Percentiles rank a stretch among this genome's conserved stretches.
These are phyloP conservation scores for Leptinotarsa tumamoca DNA, from an alignment of 2,888 invertebrate genomes.

Conservation along the genomic window DNA sequence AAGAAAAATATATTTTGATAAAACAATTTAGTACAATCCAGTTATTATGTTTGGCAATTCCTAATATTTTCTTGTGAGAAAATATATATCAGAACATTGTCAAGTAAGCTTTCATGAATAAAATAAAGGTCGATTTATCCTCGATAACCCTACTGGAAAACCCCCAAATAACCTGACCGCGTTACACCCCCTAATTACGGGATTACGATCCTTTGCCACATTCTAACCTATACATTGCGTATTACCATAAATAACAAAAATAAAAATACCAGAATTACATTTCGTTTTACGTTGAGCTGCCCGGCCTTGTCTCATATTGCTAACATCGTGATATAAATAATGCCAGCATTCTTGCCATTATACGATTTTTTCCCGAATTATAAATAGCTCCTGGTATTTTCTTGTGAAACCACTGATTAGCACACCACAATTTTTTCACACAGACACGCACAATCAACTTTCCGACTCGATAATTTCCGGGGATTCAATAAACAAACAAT, in stretches of 20 bases:
- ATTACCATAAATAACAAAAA: background rate
- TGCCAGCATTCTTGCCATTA: constrained; percentile 55
- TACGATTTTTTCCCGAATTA: constrained; percentile 55
- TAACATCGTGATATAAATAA: constrained; percentile 56
- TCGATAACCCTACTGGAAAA: background rate
- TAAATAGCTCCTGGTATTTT: constrained; percentile 48
- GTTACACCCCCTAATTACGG: constrained; percentile 44
- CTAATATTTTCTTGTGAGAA: background rate
- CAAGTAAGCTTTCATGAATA: background rate
- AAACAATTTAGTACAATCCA: too few species aligned
- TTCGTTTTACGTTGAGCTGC: constrained; percentile 70
- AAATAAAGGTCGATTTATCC: too few species aligned
- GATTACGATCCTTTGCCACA: constrained; percentile 24
- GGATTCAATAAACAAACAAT: constrained; percentile 30
- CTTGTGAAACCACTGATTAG: constrained; percentile 23
- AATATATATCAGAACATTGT: too few species aligned
- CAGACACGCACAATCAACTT: constrained; percentile 19
- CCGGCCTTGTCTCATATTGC: constrained; percentile 71
- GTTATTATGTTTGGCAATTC: background rate
- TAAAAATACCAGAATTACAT: constrained; percentile 63
- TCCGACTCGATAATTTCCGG: background rate
- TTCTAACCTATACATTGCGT: constrained; percentile 8
- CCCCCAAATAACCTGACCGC: constrained; percentile 20
- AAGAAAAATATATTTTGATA: too few species aligned
- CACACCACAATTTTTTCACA: constrained; percentile 26